phyloP scores from a whole-genome alignment of 2,888 invertebrate genomes.

The Tortricodes alternella region DNA sequence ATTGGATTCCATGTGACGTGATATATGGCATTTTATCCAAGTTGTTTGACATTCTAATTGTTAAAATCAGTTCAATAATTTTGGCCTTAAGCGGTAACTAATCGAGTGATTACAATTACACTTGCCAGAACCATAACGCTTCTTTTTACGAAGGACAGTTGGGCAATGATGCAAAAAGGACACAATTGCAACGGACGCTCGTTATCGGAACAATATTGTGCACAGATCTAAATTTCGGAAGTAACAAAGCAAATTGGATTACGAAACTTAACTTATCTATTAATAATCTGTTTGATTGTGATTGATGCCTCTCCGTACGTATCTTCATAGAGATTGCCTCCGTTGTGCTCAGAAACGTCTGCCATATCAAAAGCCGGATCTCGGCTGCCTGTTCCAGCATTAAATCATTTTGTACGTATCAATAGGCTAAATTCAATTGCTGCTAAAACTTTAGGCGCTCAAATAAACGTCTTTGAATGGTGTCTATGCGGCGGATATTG shows the following conservation, averaged over 20 bases:
- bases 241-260: background rate
- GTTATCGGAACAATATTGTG: too few relatives aligned
- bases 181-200: too few relatives aligned
- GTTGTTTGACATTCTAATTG: too few relatives aligned
- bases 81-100: too few relatives aligned
- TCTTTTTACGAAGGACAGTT: too few relatives aligned
- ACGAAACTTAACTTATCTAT: background rate
- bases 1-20: too few relatives aligned
- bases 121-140: too few relatives aligned
- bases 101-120: too few relatives aligned
- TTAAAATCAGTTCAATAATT: too few relatives aligned
- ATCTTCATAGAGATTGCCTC: background rate
- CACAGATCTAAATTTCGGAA: too few relatives aligned
- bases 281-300: background rate
- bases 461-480: slow-evolving; percentile 8
- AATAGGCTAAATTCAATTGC: slow-evolving; percentile 10
- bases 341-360: background rate
- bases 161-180: too few relatives aligned
- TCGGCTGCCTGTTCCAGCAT: background rate
- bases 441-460: slow-evolving; percentile 12
- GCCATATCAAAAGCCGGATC: slow-evolving; percentile 1
- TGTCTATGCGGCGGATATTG: slow-evolving; percentile 15
- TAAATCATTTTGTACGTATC: slow-evolving; percentile 8
- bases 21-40: too few relatives aligned
- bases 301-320: background rate